phyloP scores from a whole-genome alignment of 2,113 vertebrate species.

The Prolemur simus region DNA sequence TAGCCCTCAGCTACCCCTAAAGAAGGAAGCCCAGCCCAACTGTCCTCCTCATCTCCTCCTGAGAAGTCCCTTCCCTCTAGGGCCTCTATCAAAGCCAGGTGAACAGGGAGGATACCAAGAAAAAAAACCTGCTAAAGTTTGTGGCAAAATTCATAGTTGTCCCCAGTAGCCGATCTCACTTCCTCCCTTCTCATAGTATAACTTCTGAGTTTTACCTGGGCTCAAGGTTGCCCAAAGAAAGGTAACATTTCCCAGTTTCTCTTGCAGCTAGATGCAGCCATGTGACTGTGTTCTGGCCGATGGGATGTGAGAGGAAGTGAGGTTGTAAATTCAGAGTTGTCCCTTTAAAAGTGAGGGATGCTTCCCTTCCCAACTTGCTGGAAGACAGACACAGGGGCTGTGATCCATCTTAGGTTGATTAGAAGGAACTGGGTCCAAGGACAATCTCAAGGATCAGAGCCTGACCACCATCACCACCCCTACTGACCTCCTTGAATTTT shows the following conservation, averaged over 20 bases:
- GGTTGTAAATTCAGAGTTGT: background rate
- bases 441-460: background rate
- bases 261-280: background rate
- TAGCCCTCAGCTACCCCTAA: background rate
- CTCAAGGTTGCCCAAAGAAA: background rate
- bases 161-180: background rate
- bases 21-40: background rate
- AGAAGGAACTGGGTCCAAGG: background rate
- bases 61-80: background rate
- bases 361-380: background rate
- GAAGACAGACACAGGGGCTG: background rate
- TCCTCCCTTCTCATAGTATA: background rate
- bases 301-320: background rate
- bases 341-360: background rate
- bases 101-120: background rate
- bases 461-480: background rate
- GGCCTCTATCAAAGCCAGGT: background rate
- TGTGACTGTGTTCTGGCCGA: background rate
- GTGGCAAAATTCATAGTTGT: background rate
- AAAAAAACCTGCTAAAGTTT: background rate
- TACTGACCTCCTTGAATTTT: background rate
- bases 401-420: background rate
- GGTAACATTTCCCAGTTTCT: background rate
- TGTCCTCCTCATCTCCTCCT: background rate
- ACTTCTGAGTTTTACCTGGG: background rate